Evolutionary conservation across 2,113 vertebrate genomes (phyloP).

Genomic region (Peucedramus taeniatus): DNA sequence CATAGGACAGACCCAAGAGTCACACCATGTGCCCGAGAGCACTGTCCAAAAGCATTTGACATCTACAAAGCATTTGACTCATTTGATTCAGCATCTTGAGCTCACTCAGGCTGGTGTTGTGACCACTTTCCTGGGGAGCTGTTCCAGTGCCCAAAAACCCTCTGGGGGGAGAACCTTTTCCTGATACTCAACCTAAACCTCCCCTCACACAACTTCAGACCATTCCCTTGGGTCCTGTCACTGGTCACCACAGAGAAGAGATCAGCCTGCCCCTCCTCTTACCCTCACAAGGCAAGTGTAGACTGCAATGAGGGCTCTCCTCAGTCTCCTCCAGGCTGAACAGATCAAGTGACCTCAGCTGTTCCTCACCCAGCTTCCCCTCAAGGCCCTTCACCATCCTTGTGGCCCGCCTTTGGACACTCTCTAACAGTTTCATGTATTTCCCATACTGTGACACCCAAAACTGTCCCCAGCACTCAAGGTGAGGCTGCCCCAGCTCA

Average conservation of each 20-base stretch:
- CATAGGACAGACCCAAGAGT: background rate
- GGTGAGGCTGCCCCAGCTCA: background rate
- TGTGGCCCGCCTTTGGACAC: fast-evolving
- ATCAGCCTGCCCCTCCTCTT: no score
- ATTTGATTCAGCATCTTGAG: background rate
- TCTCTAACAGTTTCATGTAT: background rate
- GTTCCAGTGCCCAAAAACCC: fast-evolving
- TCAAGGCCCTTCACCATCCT: background rate
- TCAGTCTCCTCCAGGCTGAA: background rate
- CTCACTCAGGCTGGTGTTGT: background rate
- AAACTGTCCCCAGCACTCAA: fast-evolving
- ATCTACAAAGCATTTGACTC: no score
- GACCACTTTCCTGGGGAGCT: no score
- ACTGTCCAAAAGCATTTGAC: background rate
- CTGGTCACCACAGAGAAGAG: background rate
- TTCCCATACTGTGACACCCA: fast-evolving
- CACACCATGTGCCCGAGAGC: background rate
- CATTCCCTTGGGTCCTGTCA: background rate
- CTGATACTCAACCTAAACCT: background rate
- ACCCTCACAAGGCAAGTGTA: background rate
- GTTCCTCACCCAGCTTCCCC: fast-evolving
- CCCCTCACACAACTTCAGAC: background rate
- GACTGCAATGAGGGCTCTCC: fast-evolving
- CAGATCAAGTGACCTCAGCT: background rate
- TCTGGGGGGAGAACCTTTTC: background rate